Conservation (phyloP, 2,888 invertebrate genomes). For the Dione juno region DNA sequence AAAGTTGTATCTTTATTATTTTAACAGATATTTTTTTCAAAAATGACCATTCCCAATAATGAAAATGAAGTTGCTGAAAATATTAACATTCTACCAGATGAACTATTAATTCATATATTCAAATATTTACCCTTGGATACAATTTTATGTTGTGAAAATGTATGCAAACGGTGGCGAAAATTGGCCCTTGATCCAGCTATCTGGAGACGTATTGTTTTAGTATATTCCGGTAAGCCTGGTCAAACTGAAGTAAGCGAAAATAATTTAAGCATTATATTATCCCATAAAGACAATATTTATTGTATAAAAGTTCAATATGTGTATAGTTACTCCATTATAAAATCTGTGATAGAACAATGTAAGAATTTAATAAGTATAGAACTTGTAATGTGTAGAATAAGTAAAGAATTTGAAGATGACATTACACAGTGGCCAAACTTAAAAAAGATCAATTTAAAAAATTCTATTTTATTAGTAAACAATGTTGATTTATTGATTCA, state of each 20-base stretch:
- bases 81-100: slow-evolving; percentile 69
- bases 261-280: slow-evolving; percentile 61
- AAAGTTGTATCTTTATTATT: not conserved
- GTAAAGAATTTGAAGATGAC: slow-evolving; percentile 65
- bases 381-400: slow-evolving; percentile 73
- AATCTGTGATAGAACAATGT: slow-evolving; percentile 64
- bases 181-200: slow-evolving; percentile 61
- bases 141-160: slow-evolving; percentile 65
- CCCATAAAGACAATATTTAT: slow-evolving; percentile 63
- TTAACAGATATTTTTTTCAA: not conserved
- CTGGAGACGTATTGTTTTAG: slow-evolving; percentile 65
- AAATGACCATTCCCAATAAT: slow-evolving; percentile 37
- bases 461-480: slow-evolving; percentile 62
- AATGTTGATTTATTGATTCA: slow-evolving; percentile 59
- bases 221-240: slow-evolving; percentile 70
- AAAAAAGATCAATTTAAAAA: slow-evolving; percentile 69
- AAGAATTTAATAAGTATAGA: slow-evolving; percentile 67
- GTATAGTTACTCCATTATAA: slow-evolving; percentile 64
- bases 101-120: slow-evolving; percentile 70
- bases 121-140: slow-evolving; percentile 65
- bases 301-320: slow-evolving; percentile 71
- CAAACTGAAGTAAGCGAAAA: slow-evolving; percentile 64
- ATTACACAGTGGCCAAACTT: slow-evolving; percentile 65
- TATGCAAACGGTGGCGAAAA: slow-evolving; percentile 69
- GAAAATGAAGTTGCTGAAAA: slow-evolving; percentile 23